Conservation (phyloP, 2,888 invertebrate species). For the Acanthopleura granulata region DNA sequence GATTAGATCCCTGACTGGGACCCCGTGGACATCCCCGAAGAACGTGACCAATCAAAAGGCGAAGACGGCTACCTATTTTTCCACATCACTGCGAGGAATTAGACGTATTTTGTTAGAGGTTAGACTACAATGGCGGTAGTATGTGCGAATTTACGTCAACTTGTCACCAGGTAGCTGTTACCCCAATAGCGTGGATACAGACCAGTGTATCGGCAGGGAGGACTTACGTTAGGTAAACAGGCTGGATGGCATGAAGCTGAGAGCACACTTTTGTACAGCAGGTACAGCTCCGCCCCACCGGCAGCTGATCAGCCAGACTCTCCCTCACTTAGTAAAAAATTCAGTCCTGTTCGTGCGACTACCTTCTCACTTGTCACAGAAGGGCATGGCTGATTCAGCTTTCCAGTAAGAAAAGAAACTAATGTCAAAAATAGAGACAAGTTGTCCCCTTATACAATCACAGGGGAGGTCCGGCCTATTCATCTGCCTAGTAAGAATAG, state of each 20-base stretch:
- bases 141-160: constrained; percentile 2
- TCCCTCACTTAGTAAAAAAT: too few relatives aligned
- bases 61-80: background rate
- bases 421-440: too few relatives aligned
- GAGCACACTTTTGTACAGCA: too few relatives aligned
- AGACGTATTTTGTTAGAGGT: constrained; percentile 10
- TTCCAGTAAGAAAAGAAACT: too few relatives aligned
- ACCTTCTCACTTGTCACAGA: too few relatives aligned
- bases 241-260: background rate
- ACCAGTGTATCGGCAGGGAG: background rate
- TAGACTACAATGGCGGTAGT: constrained; percentile 4
- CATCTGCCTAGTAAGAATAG: too few relatives aligned
- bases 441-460: too few relatives aligned
- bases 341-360: too few relatives aligned
- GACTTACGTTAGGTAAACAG: constrained; percentile 4
- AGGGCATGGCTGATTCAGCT: too few relatives aligned
- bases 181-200: background rate
- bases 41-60: constrained; percentile 1
- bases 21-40: background rate
- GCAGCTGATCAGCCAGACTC: too few relatives aligned
- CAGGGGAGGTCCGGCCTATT: too few relatives aligned
- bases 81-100: background rate
- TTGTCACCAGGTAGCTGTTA: constrained; percentile 1
- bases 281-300: too few relatives aligned
- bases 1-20: constrained; percentile 1